Evolutionary conservation across 2,888 invertebrate genomes (phyloP).

Genomic region (Ophioninae sp.): DNA sequence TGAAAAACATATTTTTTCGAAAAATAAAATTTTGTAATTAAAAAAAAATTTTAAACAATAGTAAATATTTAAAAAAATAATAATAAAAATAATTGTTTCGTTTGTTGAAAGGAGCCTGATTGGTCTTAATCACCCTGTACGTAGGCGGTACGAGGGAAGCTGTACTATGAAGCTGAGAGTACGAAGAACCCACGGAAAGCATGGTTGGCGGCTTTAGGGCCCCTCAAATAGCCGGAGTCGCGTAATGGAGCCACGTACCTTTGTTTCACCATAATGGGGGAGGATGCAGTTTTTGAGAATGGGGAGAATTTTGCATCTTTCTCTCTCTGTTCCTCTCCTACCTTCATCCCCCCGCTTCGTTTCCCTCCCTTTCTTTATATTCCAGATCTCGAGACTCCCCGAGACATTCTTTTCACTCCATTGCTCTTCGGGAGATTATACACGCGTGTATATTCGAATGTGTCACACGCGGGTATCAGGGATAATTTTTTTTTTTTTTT

Average conservation of each 20-base stretch:
- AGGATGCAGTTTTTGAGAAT: slow-evolving; percentile 62
- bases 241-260: slow-evolving; percentile 59
- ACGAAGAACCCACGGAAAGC: slow-evolving; percentile 13
- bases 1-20: too few species aligned
- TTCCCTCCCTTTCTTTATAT: slow-evolving; percentile 21
- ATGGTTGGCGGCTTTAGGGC: slow-evolving; percentile 35
- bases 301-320: slow-evolving; percentile 48
- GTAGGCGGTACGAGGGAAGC: neutral
- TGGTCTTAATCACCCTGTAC: neutral
- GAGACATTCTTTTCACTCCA: slow-evolving; percentile 51
- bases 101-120: too few species aligned
- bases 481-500: slow-evolving; percentile 16
- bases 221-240: slow-evolving; percentile 60
- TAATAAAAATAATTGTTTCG: too few species aligned
- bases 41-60: too few species aligned
- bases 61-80: too few species aligned
- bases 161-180: neutral
- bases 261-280: slow-evolving; percentile 60
- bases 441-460: slow-evolving; percentile 9
- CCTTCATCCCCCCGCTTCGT: neutral
- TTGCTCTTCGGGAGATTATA: neutral
- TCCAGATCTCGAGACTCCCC: slow-evolving; percentile 37
- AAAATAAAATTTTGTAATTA: too few species aligned
- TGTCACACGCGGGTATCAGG: slow-evolving; percentile 5
- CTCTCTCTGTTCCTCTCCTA: neutral